Base-by-base conservation (phyloP, 2,888 invertebrate species). In the Carpatolechia fugitivella region DNA sequence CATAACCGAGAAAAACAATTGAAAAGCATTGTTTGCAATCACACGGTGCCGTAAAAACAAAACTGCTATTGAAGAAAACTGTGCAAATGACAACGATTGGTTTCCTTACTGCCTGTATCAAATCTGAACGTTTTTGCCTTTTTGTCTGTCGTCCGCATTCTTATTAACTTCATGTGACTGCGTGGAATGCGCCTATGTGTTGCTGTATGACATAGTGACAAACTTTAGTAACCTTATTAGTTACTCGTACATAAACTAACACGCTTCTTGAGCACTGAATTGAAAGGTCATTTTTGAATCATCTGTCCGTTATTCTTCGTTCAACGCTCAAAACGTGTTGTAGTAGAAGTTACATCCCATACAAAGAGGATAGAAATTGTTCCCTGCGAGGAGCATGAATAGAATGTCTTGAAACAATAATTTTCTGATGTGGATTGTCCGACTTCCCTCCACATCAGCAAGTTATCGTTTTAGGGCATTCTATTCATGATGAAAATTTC, bases 151-250 rank as follows among this genome's bases (percentile, higher is more conserved):
- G 88, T 90, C 89, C 92, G 90, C 87, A 92, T 92, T 83, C 92
- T 89, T 86, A 93, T 92, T 81, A 93, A 84, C 92, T 92, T 85
- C 92, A 91, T 89, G 85, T 91, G 86, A 91, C 92, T 92, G 79
- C 92, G 91, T 78, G 86, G 85, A 68, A 84, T 71, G 67, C 90
- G 85, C 70, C 76, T 86, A 80, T 68, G 81, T 76, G 82, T 82
- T 65, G 80, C 89, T 89, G 89, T 70, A 80, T 72, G 78, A 82
- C 72, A 82, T 56, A 62, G 65, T 68, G 72, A 68, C 67, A 70
- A 68, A 65, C 54, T 65, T 64, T 64, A 61, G 64, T 59, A 60
- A 56, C 24, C 52, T 51, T 44, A 40, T 44, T 31, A 35, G 10
- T 16, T 48, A 50, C 35, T 51, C n/a, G 38, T 52, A 51, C 38